Base-by-base conservation (phyloP, 2,888 invertebrate species). In the Petrolisthes cinctipes region DNA sequence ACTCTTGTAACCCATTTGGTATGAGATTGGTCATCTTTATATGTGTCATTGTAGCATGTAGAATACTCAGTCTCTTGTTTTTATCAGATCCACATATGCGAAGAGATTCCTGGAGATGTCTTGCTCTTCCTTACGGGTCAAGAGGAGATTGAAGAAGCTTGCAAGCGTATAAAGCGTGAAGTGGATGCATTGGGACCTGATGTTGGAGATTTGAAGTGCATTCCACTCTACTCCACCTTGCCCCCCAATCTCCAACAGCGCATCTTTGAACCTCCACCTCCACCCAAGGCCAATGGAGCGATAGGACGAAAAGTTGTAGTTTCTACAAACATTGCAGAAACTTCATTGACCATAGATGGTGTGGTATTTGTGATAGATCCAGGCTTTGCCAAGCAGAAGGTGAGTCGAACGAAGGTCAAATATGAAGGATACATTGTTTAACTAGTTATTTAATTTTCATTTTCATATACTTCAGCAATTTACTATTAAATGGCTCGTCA, bases 281-380 rank as follows among this genome's bases (percentile, higher is more conserved):
- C 99, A 0, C 97, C 96, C 86, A 96, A 97, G 92, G 93, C 96
- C 0, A 97, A 96, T 91, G 98, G 98, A 0, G 97, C 96, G 0
- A 96, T 98, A 61, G 98, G 98, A 0, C 93, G 98, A 5, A 98
- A 96, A 93, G 97, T 91, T 0, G 99, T 99, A 0, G 98, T 99
- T 0, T 99, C 99, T 0, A 99, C 99, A 0, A 99, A 99, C 93
- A 99, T 99, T 91, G 99, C 99, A 0, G 99, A 99, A 94, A 99
- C 99, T 0, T 99, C 99, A 0, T 93, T 99, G 53, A 99, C 99
- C 5, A 99, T 99, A 92, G 99, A 99, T 92, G 99, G 99, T 81
- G 99, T 99, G 1, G 99, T 99, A 14, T 99, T 99, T 93, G 99
- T 99, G 11, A 99, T 99, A 92, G 99, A 99, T 93, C 99, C 99